These are phyloP conservation scores for Drosophila lacertosa DNA, from an alignment of 1,140 invertebrate species.

Conservation along the genomic window DNA sequence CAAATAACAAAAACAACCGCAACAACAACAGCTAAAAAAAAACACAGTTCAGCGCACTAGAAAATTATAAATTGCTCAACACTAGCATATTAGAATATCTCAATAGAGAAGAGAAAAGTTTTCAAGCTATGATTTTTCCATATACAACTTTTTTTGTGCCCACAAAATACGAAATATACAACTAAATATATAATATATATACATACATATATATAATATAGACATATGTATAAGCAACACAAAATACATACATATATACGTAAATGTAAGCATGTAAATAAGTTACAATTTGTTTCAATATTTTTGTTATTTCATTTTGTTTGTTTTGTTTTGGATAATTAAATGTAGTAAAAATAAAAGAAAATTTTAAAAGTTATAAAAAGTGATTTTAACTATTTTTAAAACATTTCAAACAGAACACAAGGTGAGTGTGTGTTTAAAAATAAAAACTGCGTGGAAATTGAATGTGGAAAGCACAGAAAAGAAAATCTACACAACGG, in stretches of 20 bases:
- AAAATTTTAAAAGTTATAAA: constrained; percentile 1
- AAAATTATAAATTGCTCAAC: constrained; percentile 25
- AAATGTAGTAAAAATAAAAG: constrained; percentile 58
- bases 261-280: constrained; percentile 67
- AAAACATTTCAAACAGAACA: constrained; percentile 36
- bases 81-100: constrained; percentile 14
- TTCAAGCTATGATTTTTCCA: constrained; percentile 34
- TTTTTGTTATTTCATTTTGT: constrained; percentile 9
- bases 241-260: constrained; percentile 33
- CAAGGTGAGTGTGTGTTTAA: constrained; percentile 12
- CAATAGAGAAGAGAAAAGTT: neutral
- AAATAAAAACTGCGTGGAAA: constrained; percentile 12
- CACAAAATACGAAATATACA: constrained; percentile 23
- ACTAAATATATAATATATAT: constrained; percentile 9
- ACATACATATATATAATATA: constrained; percentile 7
- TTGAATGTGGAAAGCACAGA: neutral
- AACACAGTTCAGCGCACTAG: constrained; percentile 4
- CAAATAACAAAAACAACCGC: constrained; percentile 2
- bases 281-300: constrained; percentile 61
- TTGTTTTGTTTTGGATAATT: constrained; percentile 57
- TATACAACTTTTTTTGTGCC: constrained; percentile 32
- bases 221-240: constrained; percentile 7
- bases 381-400: constrained; percentile 6
- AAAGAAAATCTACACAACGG: neutral
- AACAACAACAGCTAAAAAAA: neutral